Evolutionary conservation across 2,888 invertebrate genomes (phyloP).

Genomic region (Anaspis maculata): DNA sequence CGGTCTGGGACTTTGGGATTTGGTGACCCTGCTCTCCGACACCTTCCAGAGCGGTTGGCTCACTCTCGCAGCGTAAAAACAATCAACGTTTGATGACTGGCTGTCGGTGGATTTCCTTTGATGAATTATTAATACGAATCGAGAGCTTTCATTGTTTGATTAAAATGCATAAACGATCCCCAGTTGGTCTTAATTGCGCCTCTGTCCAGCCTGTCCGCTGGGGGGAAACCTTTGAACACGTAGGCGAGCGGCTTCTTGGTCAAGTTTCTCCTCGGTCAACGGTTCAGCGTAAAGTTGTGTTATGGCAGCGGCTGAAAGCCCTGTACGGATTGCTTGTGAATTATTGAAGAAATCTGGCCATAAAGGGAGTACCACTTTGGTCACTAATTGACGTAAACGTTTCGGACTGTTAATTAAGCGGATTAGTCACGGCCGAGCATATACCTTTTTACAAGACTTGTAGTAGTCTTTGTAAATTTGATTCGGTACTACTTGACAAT

Average conservation of each 20-base stretch:
- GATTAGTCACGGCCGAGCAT: no score
- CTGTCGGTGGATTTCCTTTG: slow-evolving; percentile 17
- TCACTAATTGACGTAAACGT: slow-evolving; percentile 28
- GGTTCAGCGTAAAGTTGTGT: no score
- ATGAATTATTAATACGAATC: slow-evolving; percentile 27
- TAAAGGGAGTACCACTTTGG: slow-evolving; percentile 28
- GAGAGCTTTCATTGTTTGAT: slow-evolving; percentile 29
- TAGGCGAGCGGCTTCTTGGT: slow-evolving; percentile 16
- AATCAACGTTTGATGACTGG: slow-evolving; percentile 21
- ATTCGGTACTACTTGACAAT: no score
- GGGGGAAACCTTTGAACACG: slow-evolving; percentile 31
- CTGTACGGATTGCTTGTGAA: no score
- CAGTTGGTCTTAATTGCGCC: slow-evolving; percentile 31
- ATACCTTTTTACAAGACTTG: no score
- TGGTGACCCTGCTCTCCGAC: slow-evolving; percentile 23
- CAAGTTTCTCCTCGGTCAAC: no score
- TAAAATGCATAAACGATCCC: slow-evolving; percentile 34
- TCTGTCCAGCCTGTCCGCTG: slow-evolving; percentile 27
- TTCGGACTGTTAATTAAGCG: no score
- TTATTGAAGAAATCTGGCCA: slow-evolving; percentile 33
- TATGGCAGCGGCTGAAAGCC: slow-evolving; percentile 26
- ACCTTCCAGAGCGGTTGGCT: slow-evolving; percentile 18
- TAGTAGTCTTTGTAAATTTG: no score
- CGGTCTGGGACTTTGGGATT: slow-evolving; percentile 39
- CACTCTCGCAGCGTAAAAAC: no score